Evolutionary conservation across 2,113 vertebrate species (phyloP).

Genomic region (Notechis scutatus): DNA sequence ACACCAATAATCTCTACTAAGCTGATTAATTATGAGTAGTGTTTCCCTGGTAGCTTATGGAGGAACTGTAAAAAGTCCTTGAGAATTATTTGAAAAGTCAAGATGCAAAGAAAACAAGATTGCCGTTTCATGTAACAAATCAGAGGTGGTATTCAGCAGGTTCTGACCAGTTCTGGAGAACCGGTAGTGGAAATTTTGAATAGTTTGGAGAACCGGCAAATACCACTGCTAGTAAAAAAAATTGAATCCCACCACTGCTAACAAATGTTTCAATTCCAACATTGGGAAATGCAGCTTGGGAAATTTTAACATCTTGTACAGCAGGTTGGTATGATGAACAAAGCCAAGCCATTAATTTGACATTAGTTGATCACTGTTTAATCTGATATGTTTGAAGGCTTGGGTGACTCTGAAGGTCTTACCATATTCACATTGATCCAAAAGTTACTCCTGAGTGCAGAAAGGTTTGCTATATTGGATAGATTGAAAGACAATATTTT

Average conservation of each 20-base stretch:
- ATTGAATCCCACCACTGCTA: too few species aligned
- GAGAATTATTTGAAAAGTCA: neutral
- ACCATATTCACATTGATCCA: neutral
- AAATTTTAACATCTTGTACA: neutral
- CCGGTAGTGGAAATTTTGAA: too few species aligned
- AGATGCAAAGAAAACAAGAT: neutral
- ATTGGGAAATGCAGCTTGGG: neutral
- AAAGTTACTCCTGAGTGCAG: neutral
- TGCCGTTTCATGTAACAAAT: neutral
- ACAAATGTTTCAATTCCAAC: neutral
- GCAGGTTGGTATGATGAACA: neutral
- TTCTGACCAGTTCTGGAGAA: too few species aligned
- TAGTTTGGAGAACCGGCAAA: too few species aligned
- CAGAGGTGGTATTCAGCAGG: too few species aligned
- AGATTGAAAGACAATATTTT: neutral
- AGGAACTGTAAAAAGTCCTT: neutral
- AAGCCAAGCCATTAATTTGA: neutral
- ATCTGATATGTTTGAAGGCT: neutral
- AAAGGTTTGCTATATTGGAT: neutral
- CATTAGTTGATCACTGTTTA: neutral
- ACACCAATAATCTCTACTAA: neutral
- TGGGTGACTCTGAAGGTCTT: neutral
- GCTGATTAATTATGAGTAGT: neutral
- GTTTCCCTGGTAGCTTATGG: neutral
- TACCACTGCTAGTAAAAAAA: too few species aligned